Evolutionary conservation across 1,140 invertebrate genomes (phyloP).

Genomic region (Zophobas atratus): DNA sequence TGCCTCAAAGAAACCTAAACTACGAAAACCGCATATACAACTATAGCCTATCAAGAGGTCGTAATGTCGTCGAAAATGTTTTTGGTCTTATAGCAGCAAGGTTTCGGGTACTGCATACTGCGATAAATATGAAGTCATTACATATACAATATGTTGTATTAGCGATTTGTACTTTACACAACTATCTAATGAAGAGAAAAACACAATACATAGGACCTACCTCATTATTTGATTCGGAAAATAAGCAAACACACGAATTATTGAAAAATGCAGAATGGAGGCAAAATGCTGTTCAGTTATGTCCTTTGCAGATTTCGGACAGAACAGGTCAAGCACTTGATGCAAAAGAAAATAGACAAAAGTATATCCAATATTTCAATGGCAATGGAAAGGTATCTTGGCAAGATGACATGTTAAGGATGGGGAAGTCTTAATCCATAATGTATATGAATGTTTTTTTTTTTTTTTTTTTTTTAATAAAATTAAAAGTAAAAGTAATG

Average conservation of each 20-base stretch:
- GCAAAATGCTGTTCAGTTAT: neutral
- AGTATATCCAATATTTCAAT: neutral
- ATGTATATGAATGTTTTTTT: too few species aligned
- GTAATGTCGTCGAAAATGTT: slow-evolving; percentile 27
- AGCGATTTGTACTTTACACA: neutral
- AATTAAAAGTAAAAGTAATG: too few species aligned
- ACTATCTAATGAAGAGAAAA: neutral
- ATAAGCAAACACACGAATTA: neutral
- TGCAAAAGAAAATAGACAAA: neutral
- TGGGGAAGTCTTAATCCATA: neutral
- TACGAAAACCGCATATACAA: slow-evolving; percentile 64
- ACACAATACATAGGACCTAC: neutral
- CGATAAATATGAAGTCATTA: slow-evolving; percentile 39
- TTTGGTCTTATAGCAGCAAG: neutral
- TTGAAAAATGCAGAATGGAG: neutral
- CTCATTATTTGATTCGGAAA: neutral
- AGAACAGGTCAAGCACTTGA: neutral
- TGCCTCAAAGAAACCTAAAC: slow-evolving; percentile 54
- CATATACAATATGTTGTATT: slow-evolving; percentile 4
- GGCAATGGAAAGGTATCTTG: neutral
- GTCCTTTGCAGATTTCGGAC: neutral
- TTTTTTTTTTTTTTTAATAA: too few species aligned
- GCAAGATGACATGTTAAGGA: neutral
- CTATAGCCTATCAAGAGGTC: slow-evolving; percentile 61
- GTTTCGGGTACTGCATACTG: neutral